Evolutionary conservation across 92 coral and sea anemone species (phyloP).

Genomic region (Epizoanthus ramosus): DNA sequence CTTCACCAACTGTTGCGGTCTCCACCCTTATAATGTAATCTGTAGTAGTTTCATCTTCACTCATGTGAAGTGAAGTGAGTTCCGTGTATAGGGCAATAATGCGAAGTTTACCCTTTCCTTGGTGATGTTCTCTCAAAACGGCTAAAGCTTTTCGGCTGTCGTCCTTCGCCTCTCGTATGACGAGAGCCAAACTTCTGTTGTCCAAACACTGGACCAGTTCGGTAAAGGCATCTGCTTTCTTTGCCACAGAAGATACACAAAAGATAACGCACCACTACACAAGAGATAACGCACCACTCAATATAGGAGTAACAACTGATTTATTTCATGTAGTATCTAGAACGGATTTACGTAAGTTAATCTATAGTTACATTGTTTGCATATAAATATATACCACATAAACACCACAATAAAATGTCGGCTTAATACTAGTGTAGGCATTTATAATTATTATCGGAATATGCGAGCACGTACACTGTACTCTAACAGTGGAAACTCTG

Average conservation of each 20-base stretch:
- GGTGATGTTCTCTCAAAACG: constrained; percentile 9
- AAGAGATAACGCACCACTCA: constrained; percentile 14
- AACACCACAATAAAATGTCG: neutral
- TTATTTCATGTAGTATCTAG: too few relatives aligned
- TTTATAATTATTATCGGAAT: too few relatives aligned
- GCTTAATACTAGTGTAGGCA: too few relatives aligned
- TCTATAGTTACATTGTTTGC: constrained; percentile 10
- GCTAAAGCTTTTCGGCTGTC: constrained; percentile 10
- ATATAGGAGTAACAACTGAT: constrained; percentile 27
- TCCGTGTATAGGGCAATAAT: constrained; percentile 34
- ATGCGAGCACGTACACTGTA: too few relatives aligned
- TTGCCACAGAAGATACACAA: constrained; percentile 10
- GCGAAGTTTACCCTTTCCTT: constrained; percentile 28
- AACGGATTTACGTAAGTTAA: constrained; percentile 21
- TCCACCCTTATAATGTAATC: constrained; percentile 12
- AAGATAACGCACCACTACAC: too few relatives aligned
- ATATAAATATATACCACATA: neutral
- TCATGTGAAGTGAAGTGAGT: constrained; percentile 24
- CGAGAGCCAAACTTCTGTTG: neutral
- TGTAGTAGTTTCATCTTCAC: constrained; percentile 5
- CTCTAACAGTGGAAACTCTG: too few relatives aligned
- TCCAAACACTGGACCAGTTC: constrained; percentile 18
- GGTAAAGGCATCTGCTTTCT: constrained; percentile 18
- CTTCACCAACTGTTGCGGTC: constrained; percentile 13
- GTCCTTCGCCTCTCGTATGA: constrained; percentile 9